Evolutionary conservation across 2,113 vertebrate genomes (phyloP), one percentile per base, ranked within the genome.

Genomic region (Peromyscus leucopus): DNA sequence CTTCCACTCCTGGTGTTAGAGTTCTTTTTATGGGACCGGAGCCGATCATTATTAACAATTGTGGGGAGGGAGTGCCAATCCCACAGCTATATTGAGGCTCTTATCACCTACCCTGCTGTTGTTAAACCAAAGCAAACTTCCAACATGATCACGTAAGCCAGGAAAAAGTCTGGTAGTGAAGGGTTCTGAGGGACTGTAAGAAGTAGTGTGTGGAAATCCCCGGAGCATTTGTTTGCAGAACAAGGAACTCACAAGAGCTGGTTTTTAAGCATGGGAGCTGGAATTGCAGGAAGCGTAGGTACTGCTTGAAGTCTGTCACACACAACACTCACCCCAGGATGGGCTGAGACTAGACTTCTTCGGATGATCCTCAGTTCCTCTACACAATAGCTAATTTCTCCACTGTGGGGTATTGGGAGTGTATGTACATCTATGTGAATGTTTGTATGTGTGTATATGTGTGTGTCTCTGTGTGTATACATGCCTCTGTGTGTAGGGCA

Each of bases 321-420:
- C 39, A 39, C 1, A 7, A 51, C 12, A 0, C 31, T 11, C 26
- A 2, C 0, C 19, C 19, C 33, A 21, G 36, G 28, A 33, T 15
- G 36, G 36, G 16, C 42, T 22, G 28, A 28, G 8, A 42, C 17
- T 46, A 22, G 10, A 33, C 16, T 39, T 3, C 2, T 78, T 51
- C 15, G 22, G 28, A 5, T 3, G 61, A 7, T 36, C 42, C 42
- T 48, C 17, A 5, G 42, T 48, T 48, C 17, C 28, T 33, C 17
- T 39, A 1, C 5, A 15, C 61, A 19, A 28, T 0, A 36, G 21
- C 21, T 63, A 21, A 55, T 2, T 36, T 4, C 22, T 63, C 46
- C 5, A 0, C 10, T 28, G 19, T 71, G 65, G 28, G 6, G 31
- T 51, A 5, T 71, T 15, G 19, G 31, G 19, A 65, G 5, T 67